phyloP scores from a whole-genome alignment of 2,888 invertebrate species.

The Formica aserva region DNA sequence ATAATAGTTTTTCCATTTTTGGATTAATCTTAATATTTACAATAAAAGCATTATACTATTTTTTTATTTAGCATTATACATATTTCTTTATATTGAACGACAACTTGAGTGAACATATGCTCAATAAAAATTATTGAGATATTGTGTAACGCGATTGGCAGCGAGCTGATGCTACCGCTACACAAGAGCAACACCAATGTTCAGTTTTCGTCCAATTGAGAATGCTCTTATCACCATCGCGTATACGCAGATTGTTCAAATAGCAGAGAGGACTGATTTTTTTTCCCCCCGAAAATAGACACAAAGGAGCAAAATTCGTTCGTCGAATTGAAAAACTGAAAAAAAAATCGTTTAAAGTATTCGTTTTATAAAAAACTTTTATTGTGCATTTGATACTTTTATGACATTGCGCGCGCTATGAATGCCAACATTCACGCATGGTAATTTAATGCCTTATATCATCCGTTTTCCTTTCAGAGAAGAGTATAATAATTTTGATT shows the following conservation, averaged over 20 bases:
- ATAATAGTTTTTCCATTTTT: conserved; percentile 39
- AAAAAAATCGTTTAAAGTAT: not conserved
- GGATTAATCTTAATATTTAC: conserved; percentile 39
- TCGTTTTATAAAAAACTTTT: conserved; percentile 2
- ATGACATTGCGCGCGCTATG: not conserved
- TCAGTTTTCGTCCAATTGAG: not conserved
- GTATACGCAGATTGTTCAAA: conserved; percentile 7
- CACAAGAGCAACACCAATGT: not conserved
- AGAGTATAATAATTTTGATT: not conserved
- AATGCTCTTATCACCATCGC: conserved; percentile 19
- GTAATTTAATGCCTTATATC: not conserved
- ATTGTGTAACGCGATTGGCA: not conserved
- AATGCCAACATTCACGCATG: not conserved
- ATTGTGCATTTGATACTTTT: not conserved
- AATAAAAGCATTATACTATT: conserved; percentile 10
- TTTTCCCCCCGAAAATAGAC: conserved; percentile 4
- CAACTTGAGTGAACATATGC: not conserved
- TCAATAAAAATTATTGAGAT: conserved; percentile 5
- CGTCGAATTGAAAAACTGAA: not conserved
- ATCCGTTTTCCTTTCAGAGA: not conserved
- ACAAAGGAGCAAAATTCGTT: conserved; percentile 12
- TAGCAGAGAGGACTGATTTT: not conserved
- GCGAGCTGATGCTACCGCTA: not conserved
- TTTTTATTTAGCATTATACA: too few relatives aligned
- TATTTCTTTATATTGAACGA: not conserved